Base-by-base conservation (phyloP, 1,140 invertebrate species). In the Drosophila pectinifera region DNA sequence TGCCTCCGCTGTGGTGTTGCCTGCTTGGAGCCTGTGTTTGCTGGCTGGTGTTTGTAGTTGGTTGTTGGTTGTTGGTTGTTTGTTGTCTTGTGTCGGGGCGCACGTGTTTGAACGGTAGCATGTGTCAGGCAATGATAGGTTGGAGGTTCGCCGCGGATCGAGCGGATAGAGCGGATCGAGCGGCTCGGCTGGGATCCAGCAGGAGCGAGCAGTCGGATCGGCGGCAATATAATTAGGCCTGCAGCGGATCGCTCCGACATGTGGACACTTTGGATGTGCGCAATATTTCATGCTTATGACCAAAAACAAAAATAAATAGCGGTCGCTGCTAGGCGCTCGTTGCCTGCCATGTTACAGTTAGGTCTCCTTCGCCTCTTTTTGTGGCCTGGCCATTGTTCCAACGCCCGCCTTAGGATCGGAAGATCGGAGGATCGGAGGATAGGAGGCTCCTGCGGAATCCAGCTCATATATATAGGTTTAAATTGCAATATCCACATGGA, bases 241-340 rank as follows among this genome's bases (percentile, higher is more conserved):
- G 84, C 73, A 83, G 84, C 84, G 56, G 64, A 76, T 65, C 41
- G 63, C 69, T 70, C 57, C 63, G 73, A 76, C 73, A 76, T 76
- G 73, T 74, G 72, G 72, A 64, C 70, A 62, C 55, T 73, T 68
- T 81, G 83, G 81, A 85, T 85, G 81, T 88, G 84, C 70, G 83
- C 83, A 89, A 89, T 89, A 90, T 90, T 89, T 89, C 81, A 89
- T 84, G 84, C 84, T 89, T 89, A 90, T 89, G 80, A 73, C 68
- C 75, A 77, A 76, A 68, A 70, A 41, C 20, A 56, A 56, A 61
- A n/a, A 16, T 36, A 53, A 53, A 53, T 22, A 53, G 49, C 31
- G 49, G 38, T 36, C 31, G 28, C 28, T 28, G 28, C 28, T 31
- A 16, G 49, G 11, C 8, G 69, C 39, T 45, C 55, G 63, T 56